phyloP scores from a whole-genome alignment of 92 coral and sea anemone species.

The Epizoanthus stellaris region DNA sequence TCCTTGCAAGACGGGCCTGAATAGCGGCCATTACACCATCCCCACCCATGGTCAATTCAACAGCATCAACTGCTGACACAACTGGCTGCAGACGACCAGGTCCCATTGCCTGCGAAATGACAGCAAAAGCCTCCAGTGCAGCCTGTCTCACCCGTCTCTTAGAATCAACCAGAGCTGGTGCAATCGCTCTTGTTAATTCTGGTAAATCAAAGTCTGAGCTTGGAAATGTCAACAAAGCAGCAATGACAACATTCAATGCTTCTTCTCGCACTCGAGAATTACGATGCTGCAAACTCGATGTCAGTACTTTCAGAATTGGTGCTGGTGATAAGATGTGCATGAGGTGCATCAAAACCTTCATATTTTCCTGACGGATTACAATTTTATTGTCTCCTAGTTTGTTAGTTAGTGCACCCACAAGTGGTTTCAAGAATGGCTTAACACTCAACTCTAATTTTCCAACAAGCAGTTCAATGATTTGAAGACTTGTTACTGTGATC shows the following conservation, averaged over 20 bases:
- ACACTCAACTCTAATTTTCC: slow-evolving; percentile 80
- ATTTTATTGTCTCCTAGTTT: slow-evolving; percentile 96
- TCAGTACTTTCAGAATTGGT: slow-evolving; percentile 77
- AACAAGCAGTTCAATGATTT: slow-evolving; percentile 82
- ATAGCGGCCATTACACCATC: slow-evolving; percentile 98
- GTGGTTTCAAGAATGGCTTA: slow-evolving; percentile 82
- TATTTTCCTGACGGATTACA: slow-evolving; percentile 97
- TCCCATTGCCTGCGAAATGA: slow-evolving; percentile 99
- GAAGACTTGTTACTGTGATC: slow-evolving; percentile 93
- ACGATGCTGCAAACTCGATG: slow-evolving; percentile 86
- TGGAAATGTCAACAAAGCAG: slow-evolving; percentile 93
- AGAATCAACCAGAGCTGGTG: slow-evolving; percentile 92
- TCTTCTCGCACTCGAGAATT: slow-evolving; percentile 98
- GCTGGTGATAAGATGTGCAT: slow-evolving; percentile 95
- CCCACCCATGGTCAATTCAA: slow-evolving; percentile 90
- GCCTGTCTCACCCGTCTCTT: slow-evolving; percentile 98
- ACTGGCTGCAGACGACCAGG: slow-evolving; percentile 92
- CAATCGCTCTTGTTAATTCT: slow-evolving; percentile 83
- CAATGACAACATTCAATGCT: slow-evolving; percentile 93
- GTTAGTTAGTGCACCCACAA: slow-evolving; percentile 79
- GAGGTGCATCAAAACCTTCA: slow-evolving; percentile 97
- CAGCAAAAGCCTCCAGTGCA: slow-evolving; percentile 98
- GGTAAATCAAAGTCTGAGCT: slow-evolving; percentile 96
- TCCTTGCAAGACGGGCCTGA: slow-evolving; percentile 96
- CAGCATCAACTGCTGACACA: slow-evolving; percentile 85